Evolutionary conservation across 1,140 invertebrate genomes (phyloP), one percentile per base, ranked within the genome.

Genomic region (Coboldia fuscipes): DNA sequence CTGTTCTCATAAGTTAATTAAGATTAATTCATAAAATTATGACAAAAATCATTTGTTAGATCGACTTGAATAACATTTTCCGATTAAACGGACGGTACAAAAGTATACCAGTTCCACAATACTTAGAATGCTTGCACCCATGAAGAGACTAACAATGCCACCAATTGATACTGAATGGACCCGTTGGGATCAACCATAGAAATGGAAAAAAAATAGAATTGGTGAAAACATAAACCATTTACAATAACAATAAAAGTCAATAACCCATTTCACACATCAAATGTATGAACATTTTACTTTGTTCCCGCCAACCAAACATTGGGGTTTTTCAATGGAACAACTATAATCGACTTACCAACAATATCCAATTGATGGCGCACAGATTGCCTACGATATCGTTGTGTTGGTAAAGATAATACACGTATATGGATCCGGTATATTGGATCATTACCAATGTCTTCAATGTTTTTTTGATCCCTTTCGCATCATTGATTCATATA

Each of bases 91-190:
- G n/a, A 32, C 4, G 3, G 35, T 42, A 36, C 62, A 57, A 34
- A 55, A 62, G 38, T 62, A 60, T 9, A 62, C 4, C 15, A 63
- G 45, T 42, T 64, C 61, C 7, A 62, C 55, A 34, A 50, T 49
- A 39, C 61, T 63, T n/a, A 63, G 43, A 13, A 64, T 46, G 43
- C 62, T 64, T 27, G 61, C 60, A 4, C 62, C 62, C 9, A 63
- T 41, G 34, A 63, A 64, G 2, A 64, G 40, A 2, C 54, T 57
- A 16, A 60, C 41, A 20, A 58, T 59, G 2, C 62, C 60, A 41
- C 61, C 61, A 41, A 62, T 56, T 12, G 61, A 61, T 4, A 62
- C 61, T 27, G 24, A 27, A 27, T n/a, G 4, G 24, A 27, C 12
- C 12, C 24, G 12, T 23, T 7, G 12, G 5, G 6, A 12, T 7